Conservation (phyloP, 2,797 vertebrate species). For the Eulemur rubriventer region DNA sequence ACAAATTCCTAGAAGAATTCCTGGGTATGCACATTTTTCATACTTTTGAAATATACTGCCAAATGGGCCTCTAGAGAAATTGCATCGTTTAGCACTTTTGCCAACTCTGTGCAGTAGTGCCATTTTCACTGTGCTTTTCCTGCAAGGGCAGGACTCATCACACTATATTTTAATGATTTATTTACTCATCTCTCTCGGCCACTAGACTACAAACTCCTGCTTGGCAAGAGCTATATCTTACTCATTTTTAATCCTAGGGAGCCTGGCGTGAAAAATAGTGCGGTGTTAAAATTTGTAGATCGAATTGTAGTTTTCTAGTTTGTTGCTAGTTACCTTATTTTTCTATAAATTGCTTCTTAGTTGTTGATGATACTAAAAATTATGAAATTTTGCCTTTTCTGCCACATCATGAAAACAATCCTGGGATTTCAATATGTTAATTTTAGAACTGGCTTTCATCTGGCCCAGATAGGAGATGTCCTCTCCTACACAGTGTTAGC, state of each 20-base stretch:
- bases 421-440: background rate
- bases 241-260: background rate
- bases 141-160: background rate
- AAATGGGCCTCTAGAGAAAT: background rate
- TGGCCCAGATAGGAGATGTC: background rate
- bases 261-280: background rate
- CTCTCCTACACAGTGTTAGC: background rate
- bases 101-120: background rate
- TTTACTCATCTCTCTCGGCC: background rate
- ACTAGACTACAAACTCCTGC: background rate
- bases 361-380: background rate
- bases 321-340: background rate
- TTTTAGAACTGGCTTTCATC: background rate
- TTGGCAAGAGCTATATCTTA: background rate
- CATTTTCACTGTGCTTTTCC: background rate
- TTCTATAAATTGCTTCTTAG: background rate
- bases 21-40: constrained; percentile 26
- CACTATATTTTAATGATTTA: background rate
- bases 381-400: background rate
- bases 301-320: background rate
- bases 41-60: background rate
- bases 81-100: background rate
- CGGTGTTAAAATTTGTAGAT: background rate
- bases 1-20: constrained; percentile 55
- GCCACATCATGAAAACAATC: background rate